Conservation (phyloP, 2,113 vertebrate species). For the Prochilodus magdalenae region DNA sequence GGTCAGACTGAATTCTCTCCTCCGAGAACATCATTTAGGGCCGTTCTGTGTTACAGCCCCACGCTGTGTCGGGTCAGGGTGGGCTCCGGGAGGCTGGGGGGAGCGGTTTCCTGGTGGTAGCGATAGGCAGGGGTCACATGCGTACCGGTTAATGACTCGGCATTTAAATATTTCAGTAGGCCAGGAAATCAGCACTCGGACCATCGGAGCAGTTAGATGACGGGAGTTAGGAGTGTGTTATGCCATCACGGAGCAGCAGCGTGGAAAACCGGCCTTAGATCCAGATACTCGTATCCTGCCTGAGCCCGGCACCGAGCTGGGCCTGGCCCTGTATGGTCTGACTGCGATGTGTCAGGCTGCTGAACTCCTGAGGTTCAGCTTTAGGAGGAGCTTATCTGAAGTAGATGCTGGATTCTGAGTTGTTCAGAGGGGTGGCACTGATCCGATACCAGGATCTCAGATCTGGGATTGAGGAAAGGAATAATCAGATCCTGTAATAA, state of each 20-base stretch:
- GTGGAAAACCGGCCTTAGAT: not conserved
- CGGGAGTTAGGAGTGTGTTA: not conserved
- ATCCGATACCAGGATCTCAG: no score
- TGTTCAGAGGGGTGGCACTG: not conserved
- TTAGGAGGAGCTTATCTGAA: not conserved
- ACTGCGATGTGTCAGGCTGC: not conserved
- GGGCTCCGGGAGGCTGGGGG: not conserved
- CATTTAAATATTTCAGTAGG: conserved; percentile 43
- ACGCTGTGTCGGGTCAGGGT: not conserved
- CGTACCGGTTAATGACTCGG: conserved; percentile 38
- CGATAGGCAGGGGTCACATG: not conserved
- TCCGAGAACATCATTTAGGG: conserved; percentile 6
- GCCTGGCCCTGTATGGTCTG: not conserved
- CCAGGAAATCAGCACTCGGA: conserved; percentile 37
- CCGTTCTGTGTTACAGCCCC: not conserved
- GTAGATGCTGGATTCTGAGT: not conserved
- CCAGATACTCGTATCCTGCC: not conserved
- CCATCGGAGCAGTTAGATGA: not conserved
- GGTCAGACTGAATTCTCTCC: not conserved
- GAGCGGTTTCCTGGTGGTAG: not conserved
- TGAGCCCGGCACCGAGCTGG: not conserved
- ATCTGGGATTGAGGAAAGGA: no score
- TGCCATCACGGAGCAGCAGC: not conserved
- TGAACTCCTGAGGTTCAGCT: not conserved
- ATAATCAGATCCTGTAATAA: no score